Conservation (phyloP, 2,888 invertebrate genomes). For the Slavum lentiscoides region DNA sequence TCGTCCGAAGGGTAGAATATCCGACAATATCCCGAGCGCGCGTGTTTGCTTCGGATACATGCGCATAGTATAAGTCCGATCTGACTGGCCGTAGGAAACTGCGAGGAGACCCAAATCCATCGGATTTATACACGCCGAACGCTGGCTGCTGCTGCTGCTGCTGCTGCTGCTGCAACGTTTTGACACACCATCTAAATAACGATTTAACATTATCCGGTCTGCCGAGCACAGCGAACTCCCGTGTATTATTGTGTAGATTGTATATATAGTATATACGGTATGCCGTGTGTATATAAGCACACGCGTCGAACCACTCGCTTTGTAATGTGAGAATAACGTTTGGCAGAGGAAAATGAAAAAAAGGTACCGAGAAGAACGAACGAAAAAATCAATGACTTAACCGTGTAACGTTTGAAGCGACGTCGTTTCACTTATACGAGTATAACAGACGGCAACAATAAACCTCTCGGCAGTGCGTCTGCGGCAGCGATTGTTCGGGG, state of each 20-base stretch:
- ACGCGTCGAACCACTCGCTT: background rate
- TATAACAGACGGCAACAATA: background rate
- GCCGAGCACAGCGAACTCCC: conserved; percentile 9
- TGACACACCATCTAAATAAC: conserved; percentile 45
- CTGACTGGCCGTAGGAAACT: conserved; percentile 26
- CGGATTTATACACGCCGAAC: conserved; percentile 24
- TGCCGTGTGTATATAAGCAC: no score
- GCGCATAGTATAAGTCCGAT: background rate
- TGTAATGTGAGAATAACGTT: conserved; percentile 7
- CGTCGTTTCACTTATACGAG: background rate
- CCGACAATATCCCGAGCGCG: background rate
- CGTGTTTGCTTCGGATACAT: background rate
- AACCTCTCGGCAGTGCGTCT: conserved; percentile 13
- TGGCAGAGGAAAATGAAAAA: background rate
- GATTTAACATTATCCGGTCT: conserved; percentile 42
- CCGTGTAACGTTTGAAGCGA: background rate
- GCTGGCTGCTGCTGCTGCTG: conserved; percentile 10
- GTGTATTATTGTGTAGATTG: no score
- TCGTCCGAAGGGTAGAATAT: conserved; percentile 35
- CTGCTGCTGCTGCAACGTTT: conserved; percentile 23
- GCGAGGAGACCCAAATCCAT: conserved; percentile 27
- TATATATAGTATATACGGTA: background rate
- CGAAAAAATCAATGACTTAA: conserved; percentile 29
- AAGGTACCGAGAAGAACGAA: background rate
- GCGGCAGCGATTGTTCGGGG: background rate